These are phyloP conservation scores for Paradisaea rubra DNA, from an alignment of 2,113 vertebrate genomes.

Conservation along the genomic window DNA sequence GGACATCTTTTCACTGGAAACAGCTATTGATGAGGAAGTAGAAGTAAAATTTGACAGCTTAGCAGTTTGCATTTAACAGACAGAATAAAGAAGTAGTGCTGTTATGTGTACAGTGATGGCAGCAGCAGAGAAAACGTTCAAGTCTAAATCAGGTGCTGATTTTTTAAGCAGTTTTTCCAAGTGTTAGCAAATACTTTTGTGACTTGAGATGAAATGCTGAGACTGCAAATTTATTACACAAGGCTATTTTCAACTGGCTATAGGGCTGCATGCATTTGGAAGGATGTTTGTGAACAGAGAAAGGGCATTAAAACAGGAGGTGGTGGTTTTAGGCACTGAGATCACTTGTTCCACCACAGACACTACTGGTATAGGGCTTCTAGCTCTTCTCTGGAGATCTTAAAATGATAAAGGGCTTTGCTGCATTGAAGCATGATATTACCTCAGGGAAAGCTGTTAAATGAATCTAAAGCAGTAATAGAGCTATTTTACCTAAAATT, in stretches of 20 bases:
- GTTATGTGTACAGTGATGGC: not conserved
- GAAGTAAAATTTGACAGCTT: not conserved
- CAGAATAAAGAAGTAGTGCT: not conserved
- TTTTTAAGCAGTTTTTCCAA: not conserved
- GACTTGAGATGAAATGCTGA: not conserved
- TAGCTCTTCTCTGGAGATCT: not conserved
- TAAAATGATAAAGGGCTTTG: not conserved
- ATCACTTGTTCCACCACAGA: not conserved
- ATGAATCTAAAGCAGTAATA: not conserved
- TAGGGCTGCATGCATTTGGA: not conserved
- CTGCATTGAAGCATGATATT: not conserved
- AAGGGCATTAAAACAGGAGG: not conserved
- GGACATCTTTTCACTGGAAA: not conserved
- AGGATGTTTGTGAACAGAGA: not conserved
- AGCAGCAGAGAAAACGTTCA: not conserved
- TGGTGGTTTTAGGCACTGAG: not conserved
- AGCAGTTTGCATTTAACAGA: not conserved
- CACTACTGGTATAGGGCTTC: not conserved
- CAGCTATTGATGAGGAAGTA: not conserved
- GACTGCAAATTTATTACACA: not conserved
- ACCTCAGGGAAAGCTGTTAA: not conserved
- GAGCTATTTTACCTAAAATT: not conserved
- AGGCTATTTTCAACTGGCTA: not conserved
- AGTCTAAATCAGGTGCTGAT: not conserved
- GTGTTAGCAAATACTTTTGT: not conserved